Conservation (phyloP, 2,797 vertebrate genomes). For the Anguilla megastoma region DNA sequence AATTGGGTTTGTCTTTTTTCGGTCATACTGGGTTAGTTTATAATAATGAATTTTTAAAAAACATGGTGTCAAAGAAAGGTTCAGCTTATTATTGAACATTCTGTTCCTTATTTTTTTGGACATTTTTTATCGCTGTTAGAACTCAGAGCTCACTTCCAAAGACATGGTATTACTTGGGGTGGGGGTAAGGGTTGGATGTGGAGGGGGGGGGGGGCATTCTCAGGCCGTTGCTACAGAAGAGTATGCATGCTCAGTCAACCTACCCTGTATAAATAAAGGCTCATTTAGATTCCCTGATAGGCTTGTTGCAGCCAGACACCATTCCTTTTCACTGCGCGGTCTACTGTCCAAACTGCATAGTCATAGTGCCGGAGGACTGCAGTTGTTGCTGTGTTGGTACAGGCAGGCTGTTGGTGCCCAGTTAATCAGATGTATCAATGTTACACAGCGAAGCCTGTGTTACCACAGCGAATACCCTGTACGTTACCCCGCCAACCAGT, state of each 20-base stretch:
- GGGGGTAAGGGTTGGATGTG: too few species aligned
- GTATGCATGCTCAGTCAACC: too few species aligned
- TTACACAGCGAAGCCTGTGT: neutral
- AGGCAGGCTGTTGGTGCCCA: neutral
- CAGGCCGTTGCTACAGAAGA: too few species aligned
- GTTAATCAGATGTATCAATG: neutral
- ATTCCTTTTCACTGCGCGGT: neutral
- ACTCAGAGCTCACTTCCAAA: neutral
- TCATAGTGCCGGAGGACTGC: neutral
- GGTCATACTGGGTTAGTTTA: neutral
- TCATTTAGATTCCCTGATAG: neutral
- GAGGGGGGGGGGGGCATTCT: too few species aligned
- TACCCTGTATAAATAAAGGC: too few species aligned
- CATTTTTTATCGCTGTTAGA: neutral
- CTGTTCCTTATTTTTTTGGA: too few species aligned
- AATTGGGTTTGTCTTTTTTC: neutral
- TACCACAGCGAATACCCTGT: neutral
- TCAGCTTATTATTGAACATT: too few species aligned
- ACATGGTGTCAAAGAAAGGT: neutral
- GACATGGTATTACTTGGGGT: neutral
- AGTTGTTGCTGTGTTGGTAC: neutral
- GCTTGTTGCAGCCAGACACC: neutral
- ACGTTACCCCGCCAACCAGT: neutral
- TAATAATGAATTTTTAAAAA: neutral
- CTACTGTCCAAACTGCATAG: neutral